Conservation (phyloP, 2,888 invertebrate genomes). For the Andrena bicolor region DNA sequence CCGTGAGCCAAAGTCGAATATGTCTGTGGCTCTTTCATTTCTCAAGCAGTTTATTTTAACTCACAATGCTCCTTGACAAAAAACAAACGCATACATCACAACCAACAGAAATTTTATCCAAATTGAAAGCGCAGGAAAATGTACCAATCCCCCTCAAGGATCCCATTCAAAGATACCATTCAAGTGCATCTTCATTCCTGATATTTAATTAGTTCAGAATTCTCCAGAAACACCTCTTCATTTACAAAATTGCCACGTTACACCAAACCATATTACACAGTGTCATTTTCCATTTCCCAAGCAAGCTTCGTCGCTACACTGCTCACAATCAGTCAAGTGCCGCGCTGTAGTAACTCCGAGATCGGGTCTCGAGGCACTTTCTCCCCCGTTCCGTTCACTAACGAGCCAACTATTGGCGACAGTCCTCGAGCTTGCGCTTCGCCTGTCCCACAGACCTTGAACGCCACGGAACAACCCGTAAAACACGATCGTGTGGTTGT, state of each 20-base stretch:
- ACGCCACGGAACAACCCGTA: constrained; percentile 1
- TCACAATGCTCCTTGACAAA: too few species aligned
- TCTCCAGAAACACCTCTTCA: not conserved
- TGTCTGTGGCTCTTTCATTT: not conserved
- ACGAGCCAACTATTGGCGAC: constrained; percentile 10
- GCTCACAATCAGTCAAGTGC: not conserved
- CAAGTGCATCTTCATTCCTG: not conserved
- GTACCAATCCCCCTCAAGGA: too few species aligned
- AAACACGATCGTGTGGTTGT: constrained; percentile 48
- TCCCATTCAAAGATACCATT: not conserved
- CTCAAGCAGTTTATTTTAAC: too few species aligned
- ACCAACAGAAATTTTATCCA: not conserved
- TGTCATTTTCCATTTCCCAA: too few species aligned
- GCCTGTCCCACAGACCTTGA: constrained; percentile 4
- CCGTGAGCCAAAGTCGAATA: constrained; percentile 1
- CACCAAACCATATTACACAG: too few species aligned
- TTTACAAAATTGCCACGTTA: too few species aligned
- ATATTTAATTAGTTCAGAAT: not conserved
- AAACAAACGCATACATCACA: not conserved
- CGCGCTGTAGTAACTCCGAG: not conserved
- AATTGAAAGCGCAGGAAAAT: too few species aligned
- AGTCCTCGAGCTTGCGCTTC: not conserved
- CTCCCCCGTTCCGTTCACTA: not conserved
- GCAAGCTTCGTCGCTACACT: too few species aligned
- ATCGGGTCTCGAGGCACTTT: not conserved